Conservation (phyloP, 1,140 invertebrate species). For the Adoxophyes honmai region DNA sequence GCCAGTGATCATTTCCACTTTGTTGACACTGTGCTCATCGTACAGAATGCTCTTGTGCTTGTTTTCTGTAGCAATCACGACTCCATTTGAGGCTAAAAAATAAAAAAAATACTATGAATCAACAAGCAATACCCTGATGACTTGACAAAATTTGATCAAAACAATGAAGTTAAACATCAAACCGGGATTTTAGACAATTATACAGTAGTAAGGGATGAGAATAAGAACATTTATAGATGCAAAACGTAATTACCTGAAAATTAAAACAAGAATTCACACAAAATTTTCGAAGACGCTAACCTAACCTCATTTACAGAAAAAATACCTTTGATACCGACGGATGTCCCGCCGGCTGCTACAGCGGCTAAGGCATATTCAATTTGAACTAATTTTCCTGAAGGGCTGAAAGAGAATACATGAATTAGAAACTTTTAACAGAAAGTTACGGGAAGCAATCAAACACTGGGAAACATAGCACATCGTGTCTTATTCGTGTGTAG, state of each 20-base stretch:
- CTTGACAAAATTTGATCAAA: background rate
- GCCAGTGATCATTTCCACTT: conserved; percentile 96
- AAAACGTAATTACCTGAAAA: background rate
- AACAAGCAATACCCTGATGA: no score
- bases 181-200: no score
- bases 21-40: conserved; percentile 97
- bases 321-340: conserved; percentile 97
- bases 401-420: conserved; percentile 81
- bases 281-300: conserved; percentile 7
- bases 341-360: conserved; percentile 98
- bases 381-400: conserved; percentile 99
- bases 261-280: background rate
- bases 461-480: no score
- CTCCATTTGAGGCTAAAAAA: conserved; percentile 91
- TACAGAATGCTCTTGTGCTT: conserved; percentile 98
- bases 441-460: background rate
- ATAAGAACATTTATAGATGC: background rate
- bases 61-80: conserved; percentile 99
- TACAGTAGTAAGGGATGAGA: no score
- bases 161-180: background rate
- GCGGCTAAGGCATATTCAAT: conserved; percentile 99
- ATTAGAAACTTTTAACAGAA: conserved; percentile 1
- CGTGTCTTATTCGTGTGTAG: no score
- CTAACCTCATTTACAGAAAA: conserved; percentile 49
- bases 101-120: background rate